Conservation (phyloP, 2,888 invertebrate species). For the Oxytorus armatus region DNA sequence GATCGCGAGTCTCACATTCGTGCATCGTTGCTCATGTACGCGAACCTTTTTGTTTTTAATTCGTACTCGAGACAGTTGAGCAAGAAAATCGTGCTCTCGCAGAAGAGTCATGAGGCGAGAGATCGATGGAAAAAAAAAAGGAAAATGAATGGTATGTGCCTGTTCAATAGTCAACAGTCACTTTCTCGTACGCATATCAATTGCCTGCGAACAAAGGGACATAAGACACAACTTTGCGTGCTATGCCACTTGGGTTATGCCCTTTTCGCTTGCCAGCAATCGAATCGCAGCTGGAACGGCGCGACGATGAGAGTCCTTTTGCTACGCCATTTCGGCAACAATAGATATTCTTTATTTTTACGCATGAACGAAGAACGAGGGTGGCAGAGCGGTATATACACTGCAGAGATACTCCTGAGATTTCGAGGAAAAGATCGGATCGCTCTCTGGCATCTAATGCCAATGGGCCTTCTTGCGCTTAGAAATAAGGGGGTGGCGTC, state of each 20-base stretch:
- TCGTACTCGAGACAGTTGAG: not conserved
- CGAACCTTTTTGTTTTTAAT: no score
- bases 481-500: conserved; percentile 26
- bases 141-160: no score
- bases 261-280: conserved; percentile 5
- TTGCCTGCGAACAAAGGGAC: not conserved
- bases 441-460: no score
- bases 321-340: conserved; percentile 62
- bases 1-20: not conserved
- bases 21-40: conserved; percentile 37
- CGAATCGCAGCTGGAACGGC: conserved; percentile 31
- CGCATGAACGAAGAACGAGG: conserved; percentile 51
- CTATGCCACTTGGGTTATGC: conserved; percentile 1
- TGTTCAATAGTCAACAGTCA: conserved; percentile 16
- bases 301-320: conserved; percentile 18
- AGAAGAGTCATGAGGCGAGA: no score
- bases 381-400: conserved; percentile 27
- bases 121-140: not conserved
- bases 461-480: conserved; percentile 26
- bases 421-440: conserved; percentile 62
- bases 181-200: conserved; percentile 6
- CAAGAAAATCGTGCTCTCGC: not conserved
- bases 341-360: conserved; percentile 55
- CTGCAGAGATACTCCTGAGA: conserved; percentile 32
- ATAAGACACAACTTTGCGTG: not conserved